These are phyloP conservation scores for Pipistrellus pipistrellus DNA, from an alignment of 2,797 vertebrate species.

Conservation along the genomic window DNA sequence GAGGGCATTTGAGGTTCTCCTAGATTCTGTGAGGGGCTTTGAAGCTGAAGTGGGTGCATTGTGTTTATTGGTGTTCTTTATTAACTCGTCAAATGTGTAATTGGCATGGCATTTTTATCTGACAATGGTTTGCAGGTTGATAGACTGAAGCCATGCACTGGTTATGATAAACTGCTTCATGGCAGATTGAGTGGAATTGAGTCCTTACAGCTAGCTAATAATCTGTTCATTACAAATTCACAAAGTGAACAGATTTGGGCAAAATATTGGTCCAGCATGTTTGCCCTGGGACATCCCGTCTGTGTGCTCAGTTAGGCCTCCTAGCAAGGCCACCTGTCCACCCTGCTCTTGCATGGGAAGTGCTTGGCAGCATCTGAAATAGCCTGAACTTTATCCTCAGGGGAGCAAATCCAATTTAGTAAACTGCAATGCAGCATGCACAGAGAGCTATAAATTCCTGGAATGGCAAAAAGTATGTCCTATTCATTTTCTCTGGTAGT, in stretches of 20 bases:
- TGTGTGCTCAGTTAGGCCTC: background rate
- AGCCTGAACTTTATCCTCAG: background rate
- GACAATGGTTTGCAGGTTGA: background rate
- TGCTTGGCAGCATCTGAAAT: too few relatives aligned
- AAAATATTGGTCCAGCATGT: background rate
- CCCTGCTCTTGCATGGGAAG: background rate
- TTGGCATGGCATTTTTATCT: background rate
- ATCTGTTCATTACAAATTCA: background rate
- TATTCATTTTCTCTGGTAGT: slow-evolving; percentile 19
- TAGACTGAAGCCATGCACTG: background rate
- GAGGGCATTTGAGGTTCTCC: rapidly evolving
- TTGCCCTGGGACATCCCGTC: background rate
- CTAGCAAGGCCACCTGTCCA: background rate
- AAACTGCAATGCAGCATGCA: background rate
- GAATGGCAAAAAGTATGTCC: slow-evolving; percentile 7
- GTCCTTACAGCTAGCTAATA: background rate
- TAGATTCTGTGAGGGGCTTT: background rate
- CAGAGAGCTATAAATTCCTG: background rate
- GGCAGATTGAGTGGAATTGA: background rate
- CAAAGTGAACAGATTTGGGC: background rate
- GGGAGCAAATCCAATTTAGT: background rate
- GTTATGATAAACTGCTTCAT: background rate
- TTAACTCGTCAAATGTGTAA: background rate
- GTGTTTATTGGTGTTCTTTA: background rate
- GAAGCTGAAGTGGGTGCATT: rapidly evolving